Percentiles rank a stretch among this genome's conserved stretches.
Conservation (phyloP, 2,113 vertebrate genomes). For the Amia ocellicauda region DNA sequence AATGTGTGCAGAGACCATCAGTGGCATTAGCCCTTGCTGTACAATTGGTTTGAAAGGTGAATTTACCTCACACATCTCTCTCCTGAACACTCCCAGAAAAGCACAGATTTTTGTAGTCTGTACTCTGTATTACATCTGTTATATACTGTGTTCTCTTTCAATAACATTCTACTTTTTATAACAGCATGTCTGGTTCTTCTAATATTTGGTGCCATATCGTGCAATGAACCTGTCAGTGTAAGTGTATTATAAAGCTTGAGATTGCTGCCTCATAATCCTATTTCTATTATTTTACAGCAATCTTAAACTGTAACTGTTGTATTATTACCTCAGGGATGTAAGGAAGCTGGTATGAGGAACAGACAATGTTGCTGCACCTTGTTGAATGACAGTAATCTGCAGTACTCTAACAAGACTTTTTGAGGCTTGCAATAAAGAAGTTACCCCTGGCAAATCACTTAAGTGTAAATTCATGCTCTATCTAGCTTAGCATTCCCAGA, state of each 20-base stretch:
- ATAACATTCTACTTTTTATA: neutral
- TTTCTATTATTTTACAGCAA: neutral
- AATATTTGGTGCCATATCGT: neutral
- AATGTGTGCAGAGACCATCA: neutral
- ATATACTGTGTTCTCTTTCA: neutral
- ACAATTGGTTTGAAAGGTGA: no score
- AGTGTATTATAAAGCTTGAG: neutral
- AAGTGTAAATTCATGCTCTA: constrained; percentile 11
- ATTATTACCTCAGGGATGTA: neutral
- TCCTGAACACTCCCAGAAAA: no score
- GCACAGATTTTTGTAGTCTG: no score
- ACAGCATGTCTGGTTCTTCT: neutral
- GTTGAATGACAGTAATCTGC: neutral
- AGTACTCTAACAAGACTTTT: constrained; percentile 3
- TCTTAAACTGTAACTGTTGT: constrained; percentile 2
- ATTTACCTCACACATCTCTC: no score
- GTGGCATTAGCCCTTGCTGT: no score
- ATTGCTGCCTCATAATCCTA: neutral
- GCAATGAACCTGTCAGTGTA: neutral
- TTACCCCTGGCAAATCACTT: constrained; percentile 14
- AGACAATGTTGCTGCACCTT: neutral
- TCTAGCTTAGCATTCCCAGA: constrained; percentile 5
- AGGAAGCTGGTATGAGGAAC: neutral
- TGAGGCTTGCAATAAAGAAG: constrained; percentile 11
- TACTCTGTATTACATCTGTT: neutral